Percentiles rank a stretch among this genome's conserved stretches.
phyloP scores from a whole-genome alignment of 2,888 invertebrate genomes.

The Acronicta aceris region DNA sequence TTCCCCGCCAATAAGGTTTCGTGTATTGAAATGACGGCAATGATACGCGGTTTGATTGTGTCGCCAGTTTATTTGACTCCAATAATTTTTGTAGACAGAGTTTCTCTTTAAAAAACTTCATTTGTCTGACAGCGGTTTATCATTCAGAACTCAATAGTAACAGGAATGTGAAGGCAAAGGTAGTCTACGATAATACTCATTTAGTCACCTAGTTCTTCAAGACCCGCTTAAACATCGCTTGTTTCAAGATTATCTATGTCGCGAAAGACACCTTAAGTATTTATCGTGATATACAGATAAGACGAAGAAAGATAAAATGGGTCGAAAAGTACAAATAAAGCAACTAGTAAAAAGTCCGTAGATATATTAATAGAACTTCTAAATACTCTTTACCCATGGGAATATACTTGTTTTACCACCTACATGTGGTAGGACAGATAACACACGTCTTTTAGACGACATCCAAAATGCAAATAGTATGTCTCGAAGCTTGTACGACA shows the following conservation, averaged over 20 bases:
- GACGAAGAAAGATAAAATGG: slow-evolving; percentile 17
- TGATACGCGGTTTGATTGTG: slow-evolving; percentile 62
- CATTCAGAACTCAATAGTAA: not conserved
- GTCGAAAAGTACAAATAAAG: slow-evolving; percentile 28
- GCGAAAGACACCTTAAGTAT: slow-evolving; percentile 25
- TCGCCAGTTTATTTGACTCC: slow-evolving; percentile 33
- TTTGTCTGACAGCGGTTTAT: not conserved
- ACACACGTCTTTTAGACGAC: slow-evolving; percentile 66
- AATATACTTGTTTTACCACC: slow-evolving; percentile 63
- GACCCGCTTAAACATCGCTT: not conserved
- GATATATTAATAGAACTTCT: slow-evolving; percentile 43
- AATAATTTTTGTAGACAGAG: slow-evolving; percentile 21
- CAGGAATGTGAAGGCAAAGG: not conserved
- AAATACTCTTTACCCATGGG: slow-evolving; percentile 39
- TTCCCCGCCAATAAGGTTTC: slow-evolving; percentile 59
- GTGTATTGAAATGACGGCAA: slow-evolving; percentile 58
- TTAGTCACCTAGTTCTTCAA: not conserved
- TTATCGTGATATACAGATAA: slow-evolving; percentile 27
- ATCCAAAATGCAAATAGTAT: slow-evolving; percentile 79
- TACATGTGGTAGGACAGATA: slow-evolving; percentile 61
- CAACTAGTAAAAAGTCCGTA: slow-evolving; percentile 39
- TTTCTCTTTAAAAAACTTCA: not conserved
- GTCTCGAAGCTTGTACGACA: slow-evolving; percentile 75
- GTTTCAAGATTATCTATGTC: not conserved
- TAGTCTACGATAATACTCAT: not conserved